Evolutionary conservation across 1,140 invertebrate species (phyloP).

Genomic region (Saccostrea cuccullata): DNA sequence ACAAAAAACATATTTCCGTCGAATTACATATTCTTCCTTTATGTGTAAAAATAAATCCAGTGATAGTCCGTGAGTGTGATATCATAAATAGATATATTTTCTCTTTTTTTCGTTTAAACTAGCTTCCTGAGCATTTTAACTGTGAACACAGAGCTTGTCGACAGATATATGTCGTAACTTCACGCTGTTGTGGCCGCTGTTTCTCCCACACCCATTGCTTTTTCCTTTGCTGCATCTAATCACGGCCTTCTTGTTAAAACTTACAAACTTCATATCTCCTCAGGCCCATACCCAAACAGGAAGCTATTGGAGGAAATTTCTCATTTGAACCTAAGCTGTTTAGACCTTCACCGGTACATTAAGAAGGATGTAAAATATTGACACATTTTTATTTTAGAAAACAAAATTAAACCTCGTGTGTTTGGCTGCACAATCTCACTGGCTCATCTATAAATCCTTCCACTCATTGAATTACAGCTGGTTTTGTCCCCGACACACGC

Average conservation of each 20-base stretch:
- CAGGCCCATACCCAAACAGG: background rate
- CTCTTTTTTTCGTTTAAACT: background rate
- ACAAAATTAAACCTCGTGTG: background rate
- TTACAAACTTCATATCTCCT: background rate
- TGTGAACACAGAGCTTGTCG: background rate
- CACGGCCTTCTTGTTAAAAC: background rate
- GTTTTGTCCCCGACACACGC: background rate
- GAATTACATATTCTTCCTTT: background rate
- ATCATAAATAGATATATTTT: background rate
- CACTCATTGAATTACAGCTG: background rate
- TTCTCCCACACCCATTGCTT: background rate
- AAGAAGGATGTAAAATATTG: background rate
- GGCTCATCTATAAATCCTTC: background rate
- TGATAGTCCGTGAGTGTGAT: background rate
- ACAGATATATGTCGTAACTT: background rate
- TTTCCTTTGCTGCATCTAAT: constrained; percentile 14
- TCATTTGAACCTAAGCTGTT: constrained; percentile 1
- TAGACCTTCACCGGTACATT: background rate
- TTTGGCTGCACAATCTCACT: background rate
- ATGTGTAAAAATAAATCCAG: background rate
- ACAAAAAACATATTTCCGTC: background rate
- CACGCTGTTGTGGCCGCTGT: background rate
- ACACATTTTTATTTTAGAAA: background rate
- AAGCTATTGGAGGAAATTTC: constrained; percentile 12
- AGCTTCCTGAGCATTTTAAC: background rate